phyloP scores from a whole-genome alignment of 2,888 invertebrate genomes.

The Drosophila eohydei region DNA sequence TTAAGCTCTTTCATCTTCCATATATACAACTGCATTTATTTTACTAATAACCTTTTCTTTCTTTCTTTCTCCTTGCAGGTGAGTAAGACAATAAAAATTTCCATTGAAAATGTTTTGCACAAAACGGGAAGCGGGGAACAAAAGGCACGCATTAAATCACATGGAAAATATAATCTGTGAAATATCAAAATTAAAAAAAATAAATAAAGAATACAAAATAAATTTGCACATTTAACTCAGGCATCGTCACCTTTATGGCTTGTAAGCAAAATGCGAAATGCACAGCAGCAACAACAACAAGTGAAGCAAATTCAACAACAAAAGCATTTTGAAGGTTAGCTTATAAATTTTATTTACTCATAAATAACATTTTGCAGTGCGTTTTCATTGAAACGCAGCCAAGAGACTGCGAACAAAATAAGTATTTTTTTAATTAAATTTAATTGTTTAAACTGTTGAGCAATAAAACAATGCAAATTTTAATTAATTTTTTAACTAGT shows the following conservation, averaged over 20 bases:
- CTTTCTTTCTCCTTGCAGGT: constrained; percentile 49
- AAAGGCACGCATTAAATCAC: constrained; percentile 32
- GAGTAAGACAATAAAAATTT: constrained; percentile 57
- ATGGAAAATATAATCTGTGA: constrained; percentile 34
- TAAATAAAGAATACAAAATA: constrained; percentile 11
- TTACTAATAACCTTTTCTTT: constrained; percentile 36
- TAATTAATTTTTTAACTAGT: constrained; percentile 5
- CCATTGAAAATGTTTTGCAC: constrained; percentile 9
- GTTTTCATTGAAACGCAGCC: constrained; percentile 59
- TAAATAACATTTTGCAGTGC: constrained; percentile 55
- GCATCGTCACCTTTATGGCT: constrained; percentile 45
- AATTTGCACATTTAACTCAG: constrained; percentile 36
- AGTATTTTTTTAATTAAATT: constrained; percentile 28
- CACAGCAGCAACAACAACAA: constrained; percentile 24
- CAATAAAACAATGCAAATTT: constrained; percentile 25
- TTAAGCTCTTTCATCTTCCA: not conserved
- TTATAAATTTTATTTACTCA: constrained; percentile 63
- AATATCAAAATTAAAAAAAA: constrained; percentile 10
- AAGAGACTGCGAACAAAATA: constrained; percentile 33
- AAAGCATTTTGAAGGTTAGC: constrained; percentile 59
- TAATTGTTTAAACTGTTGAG: constrained; percentile 39
- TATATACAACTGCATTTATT: constrained; percentile 14
- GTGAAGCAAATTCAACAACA: constrained; percentile 16
- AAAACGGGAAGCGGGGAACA: constrained; percentile 17
- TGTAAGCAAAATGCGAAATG: constrained; percentile 67